A percentile compares a stretch with the other conserved stretches of the same genome.
phyloP scores from a whole-genome alignment of 2,797 vertebrate genomes.

The Pempheris klunzingeri region DNA sequence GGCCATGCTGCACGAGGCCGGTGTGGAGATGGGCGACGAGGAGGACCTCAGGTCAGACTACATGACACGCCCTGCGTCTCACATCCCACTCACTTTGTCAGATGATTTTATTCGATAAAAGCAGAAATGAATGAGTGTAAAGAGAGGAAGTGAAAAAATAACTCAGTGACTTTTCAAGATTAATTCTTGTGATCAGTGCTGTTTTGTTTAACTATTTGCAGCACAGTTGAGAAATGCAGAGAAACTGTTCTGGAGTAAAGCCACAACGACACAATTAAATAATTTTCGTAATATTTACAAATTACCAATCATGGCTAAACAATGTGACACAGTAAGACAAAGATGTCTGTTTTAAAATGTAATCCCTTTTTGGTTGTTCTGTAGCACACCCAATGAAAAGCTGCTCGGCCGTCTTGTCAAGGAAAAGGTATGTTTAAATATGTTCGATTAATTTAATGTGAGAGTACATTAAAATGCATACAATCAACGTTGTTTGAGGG shows the following conservation, averaged over 20 bases:
- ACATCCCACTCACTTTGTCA: conserved; percentile 8
- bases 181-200: not conserved
- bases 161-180: not conserved
- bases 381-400: conserved; percentile 97
- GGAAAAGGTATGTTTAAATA: conserved; percentile 90
- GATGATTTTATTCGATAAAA: conserved; percentile 20
- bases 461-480: no score
- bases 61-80: not conserved
- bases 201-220: not conserved
- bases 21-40: conserved; percentile 98
- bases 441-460: not conserved
- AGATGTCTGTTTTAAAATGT: not conserved
- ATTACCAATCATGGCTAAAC: not conserved
- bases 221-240: not conserved
- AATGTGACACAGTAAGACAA: not conserved
- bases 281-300: not conserved
- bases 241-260: not conserved
- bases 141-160: conserved; percentile 29
- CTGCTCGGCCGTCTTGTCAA: conserved; percentile 97
- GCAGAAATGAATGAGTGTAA: not conserved
- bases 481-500: not conserved
- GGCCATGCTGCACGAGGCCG: conserved; percentile 94
- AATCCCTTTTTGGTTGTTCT: conserved; percentile 43
- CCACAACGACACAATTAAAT: not conserved
- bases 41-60: conserved; percentile 94